A percentile compares a stretch with the other conserved stretches of the same genome.
phyloP scores from a whole-genome alignment of 2,797 vertebrate species.

The Oophaga sylvatica region DNA sequence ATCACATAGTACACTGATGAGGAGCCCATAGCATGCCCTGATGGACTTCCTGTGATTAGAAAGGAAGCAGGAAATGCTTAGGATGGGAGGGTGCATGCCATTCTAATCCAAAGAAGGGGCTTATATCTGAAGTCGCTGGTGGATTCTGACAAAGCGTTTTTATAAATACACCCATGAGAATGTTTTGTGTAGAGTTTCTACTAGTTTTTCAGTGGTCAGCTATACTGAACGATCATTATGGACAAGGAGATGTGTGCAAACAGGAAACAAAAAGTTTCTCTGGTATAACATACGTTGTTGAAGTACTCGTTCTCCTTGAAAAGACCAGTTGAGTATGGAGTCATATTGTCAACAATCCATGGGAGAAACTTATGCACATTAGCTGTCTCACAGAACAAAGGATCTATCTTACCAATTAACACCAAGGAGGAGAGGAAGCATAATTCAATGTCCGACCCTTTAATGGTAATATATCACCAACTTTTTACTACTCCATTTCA shows the following conservation, averaged over 20 bases:
- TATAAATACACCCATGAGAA: not conserved
- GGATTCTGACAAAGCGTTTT: not conserved
- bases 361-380: too few relatives aligned
- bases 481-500: too few relatives aligned
- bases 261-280: not conserved
- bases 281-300: not conserved
- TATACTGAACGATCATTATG: not conserved
- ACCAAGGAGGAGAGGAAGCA: too few relatives aligned
- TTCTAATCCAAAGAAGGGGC: not conserved
- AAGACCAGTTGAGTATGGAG: too few relatives aligned
- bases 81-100: slow-evolving; percentile 17
- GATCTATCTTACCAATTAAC: too few relatives aligned
- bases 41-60: slow-evolving; percentile 84
- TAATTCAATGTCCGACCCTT: too few relatives aligned
- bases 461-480: too few relatives aligned
- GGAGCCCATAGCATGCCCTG: slow-evolving; percentile 92
- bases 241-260: not conserved
- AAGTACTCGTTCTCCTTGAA: too few relatives aligned
- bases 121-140: not conserved
- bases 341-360: too few relatives aligned
- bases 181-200: not conserved
- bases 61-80: slow-evolving; percentile 22
- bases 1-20: slow-evolving; percentile 90
- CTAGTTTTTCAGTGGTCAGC: not conserved
- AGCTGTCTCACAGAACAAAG: too few relatives aligned